A percentile compares a stretch with the other conserved stretches of the same genome.
Evolutionary conservation across 2,888 invertebrate genomes (phyloP).

Genomic region (Tridacna gigas): DNA sequence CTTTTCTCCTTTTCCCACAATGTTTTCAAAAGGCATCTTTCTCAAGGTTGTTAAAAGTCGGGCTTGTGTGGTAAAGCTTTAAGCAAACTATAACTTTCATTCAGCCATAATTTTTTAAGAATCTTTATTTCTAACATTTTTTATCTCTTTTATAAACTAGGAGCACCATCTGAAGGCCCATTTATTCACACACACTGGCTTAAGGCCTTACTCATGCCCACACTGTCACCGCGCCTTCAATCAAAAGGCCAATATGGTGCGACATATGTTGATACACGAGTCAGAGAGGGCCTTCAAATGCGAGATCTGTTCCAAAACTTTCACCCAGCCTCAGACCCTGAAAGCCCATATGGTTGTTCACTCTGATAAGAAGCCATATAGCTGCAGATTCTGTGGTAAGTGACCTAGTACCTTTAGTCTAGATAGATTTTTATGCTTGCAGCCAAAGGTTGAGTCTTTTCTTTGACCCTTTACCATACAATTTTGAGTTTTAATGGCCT

Average conservation of each 20-base stretch:
- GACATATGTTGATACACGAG: slow-evolving; percentile 84
- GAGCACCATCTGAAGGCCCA: slow-evolving; percentile 85
- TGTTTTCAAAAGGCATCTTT: no score
- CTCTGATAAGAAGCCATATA: slow-evolving; percentile 84
- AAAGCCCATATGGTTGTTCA: slow-evolving; percentile 85
- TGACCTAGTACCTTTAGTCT: slow-evolving; percentile 11
- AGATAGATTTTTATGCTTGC: no score
- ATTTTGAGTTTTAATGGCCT: no score
- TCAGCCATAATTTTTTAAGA: no score
- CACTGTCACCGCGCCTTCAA: slow-evolving; percentile 84
- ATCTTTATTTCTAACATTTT: background rate
- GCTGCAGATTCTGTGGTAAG: slow-evolving; percentile 84
- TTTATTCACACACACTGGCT: slow-evolving; percentile 84
- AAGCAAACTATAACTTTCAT: no score
- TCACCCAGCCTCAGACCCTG: slow-evolving; percentile 85
- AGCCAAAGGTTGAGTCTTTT: no score
- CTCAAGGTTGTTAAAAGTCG: no score
- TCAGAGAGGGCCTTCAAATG: slow-evolving; percentile 82
- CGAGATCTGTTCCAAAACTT: slow-evolving; percentile 83
- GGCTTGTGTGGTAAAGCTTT: no score
- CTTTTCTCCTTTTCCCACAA: no score
- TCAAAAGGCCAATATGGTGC: slow-evolving; percentile 85
- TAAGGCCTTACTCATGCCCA: slow-evolving; percentile 83
- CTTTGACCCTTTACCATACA: no score
- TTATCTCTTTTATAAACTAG: slow-evolving; percentile 61